These are phyloP conservation scores for Corythaixoides concolor DNA, from an alignment of 2,113 vertebrate genomes.

Conservation along the genomic window DNA sequence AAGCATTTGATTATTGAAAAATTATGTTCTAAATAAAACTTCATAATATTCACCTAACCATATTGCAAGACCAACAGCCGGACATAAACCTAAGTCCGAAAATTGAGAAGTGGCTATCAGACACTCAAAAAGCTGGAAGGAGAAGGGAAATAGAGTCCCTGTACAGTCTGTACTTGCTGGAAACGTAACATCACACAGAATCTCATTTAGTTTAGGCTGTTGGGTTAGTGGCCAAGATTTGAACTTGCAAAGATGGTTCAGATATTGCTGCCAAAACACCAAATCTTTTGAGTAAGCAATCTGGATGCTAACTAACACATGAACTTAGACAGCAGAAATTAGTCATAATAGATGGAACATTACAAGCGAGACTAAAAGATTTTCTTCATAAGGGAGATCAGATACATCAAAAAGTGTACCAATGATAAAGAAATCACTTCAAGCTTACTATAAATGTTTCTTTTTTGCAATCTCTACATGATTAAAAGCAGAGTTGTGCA, in stretches of 20 bases:
- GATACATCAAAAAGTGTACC: neutral
- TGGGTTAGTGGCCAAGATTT: neutral
- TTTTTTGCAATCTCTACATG: neutral
- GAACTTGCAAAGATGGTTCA: neutral
- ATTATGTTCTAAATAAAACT: neutral
- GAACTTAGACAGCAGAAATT: neutral
- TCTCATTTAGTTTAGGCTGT: neutral
- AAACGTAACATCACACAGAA: neutral
- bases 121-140: neutral
- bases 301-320: neutral
- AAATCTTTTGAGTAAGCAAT: neutral
- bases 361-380: neutral
- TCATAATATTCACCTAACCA: neutral
- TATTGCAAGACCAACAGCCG: neutral
- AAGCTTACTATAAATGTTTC: slow-evolving; percentile 18
- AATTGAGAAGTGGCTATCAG: neutral
- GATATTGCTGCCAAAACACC: neutral
- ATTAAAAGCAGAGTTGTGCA: slow-evolving; percentile 28
- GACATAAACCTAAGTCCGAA: neutral
- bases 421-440: neutral
- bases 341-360: neutral
- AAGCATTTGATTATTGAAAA: neutral
- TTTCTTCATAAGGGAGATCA: neutral
- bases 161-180: neutral
- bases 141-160: neutral